Percentiles rank a stretch among this genome's conserved stretches.
These are phyloP conservation scores for Acanthopleura granulata DNA, from an alignment of 2,888 invertebrate species.

Conservation along the genomic window DNA sequence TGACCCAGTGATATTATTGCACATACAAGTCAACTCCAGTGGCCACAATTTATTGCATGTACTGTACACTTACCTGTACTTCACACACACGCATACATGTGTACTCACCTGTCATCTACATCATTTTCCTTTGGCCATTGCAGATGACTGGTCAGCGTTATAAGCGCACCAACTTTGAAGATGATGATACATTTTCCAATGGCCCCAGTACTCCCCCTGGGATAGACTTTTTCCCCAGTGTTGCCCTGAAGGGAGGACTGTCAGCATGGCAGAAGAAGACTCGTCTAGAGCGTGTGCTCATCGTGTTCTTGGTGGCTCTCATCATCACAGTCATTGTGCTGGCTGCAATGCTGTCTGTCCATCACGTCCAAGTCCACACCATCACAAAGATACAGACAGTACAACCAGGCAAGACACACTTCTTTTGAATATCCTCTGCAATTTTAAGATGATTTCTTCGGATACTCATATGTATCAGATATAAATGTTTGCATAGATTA, in stretches of 20 bases:
- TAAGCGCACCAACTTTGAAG: conserved; percentile 68
- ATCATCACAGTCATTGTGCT: conserved; percentile 49
- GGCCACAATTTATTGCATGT: no score
- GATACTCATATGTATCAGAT: no score
- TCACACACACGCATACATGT: no score
- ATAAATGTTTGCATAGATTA: no score
- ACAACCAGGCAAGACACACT: neutral
- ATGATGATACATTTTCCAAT: conserved; percentile 62
- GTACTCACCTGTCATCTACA: no score
- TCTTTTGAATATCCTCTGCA: no score
- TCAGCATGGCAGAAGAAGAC: conserved; percentile 57
- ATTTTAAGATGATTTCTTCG: no score
- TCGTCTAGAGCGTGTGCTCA: conserved; percentile 50
- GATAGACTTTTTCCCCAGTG: conserved; percentile 55
- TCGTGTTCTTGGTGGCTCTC: conserved; percentile 44
- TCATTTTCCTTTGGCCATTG: conserved; percentile 14
- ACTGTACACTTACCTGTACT: no score
- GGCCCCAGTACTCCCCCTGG: conserved; percentile 58
- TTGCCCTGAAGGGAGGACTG: conserved; percentile 56
- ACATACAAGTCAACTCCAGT: no score
- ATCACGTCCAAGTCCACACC: conserved; percentile 30
- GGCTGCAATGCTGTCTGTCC: conserved; percentile 46
- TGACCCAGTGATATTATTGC: no score
- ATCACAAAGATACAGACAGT: conserved; percentile 19
- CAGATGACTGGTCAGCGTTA: conserved; percentile 68